phyloP scores from a whole-genome alignment of 2,113 vertebrate species.

The Tinamus guttatus region DNA sequence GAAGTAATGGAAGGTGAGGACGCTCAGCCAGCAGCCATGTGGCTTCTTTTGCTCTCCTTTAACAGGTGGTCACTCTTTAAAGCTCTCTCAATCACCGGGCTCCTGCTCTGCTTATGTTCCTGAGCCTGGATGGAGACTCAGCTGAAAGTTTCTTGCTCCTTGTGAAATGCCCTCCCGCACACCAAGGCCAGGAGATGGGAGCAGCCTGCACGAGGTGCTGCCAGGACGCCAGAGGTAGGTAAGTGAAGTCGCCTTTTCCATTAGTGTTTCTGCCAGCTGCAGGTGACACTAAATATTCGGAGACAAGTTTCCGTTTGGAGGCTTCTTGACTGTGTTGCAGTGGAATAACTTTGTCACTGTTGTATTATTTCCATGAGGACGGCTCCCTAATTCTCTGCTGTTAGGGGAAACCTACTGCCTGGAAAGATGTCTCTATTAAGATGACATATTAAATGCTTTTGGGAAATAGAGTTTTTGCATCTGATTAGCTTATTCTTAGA shows the following conservation, averaged over 20 bases:
- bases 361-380: background rate
- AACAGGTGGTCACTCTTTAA: background rate
- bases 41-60: background rate
- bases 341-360: background rate
- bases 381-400: background rate
- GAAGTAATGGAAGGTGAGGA: background rate
- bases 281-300: background rate
- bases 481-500: background rate
- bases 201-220: background rate
- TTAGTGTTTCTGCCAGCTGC: background rate
- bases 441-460: background rate
- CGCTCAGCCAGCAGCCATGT: background rate
- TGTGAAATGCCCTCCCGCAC: background rate
- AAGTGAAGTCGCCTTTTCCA: background rate
- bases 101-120: background rate
- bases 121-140: background rate
- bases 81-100: background rate
- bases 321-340: background rate
- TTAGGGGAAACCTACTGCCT: slow-evolving; percentile 3
- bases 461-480: slow-evolving; percentile 17
- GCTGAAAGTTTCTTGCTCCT: background rate
- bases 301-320: background rate
- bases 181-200: background rate
- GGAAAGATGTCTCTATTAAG: slow-evolving; percentile 5
- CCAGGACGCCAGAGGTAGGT: background rate